These are phyloP conservation scores for Lutjanus argentimaculatus DNA, from an alignment of 2,797 vertebrate genomes.

Conservation along the genomic window DNA sequence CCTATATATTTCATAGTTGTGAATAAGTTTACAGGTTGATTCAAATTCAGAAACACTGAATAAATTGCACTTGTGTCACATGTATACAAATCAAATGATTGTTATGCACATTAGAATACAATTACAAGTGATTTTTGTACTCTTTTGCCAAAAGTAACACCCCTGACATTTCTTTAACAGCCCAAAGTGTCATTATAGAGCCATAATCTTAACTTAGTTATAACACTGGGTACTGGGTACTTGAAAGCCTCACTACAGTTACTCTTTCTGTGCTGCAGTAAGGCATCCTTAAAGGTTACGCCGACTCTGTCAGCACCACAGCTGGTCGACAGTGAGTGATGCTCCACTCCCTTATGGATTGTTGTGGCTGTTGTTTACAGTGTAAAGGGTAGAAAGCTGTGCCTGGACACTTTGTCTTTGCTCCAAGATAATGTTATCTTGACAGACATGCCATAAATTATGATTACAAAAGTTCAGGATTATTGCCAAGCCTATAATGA, in stretches of 20 bases:
- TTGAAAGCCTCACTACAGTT: background rate
- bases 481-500: conserved; percentile 16
- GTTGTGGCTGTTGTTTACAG: conserved; percentile 38
- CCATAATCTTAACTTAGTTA: background rate
- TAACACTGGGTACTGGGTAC: background rate
- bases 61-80: background rate
- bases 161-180: background rate
- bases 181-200: background rate
- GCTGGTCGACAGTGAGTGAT: conserved; percentile 37
- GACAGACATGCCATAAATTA: conserved; percentile 11
- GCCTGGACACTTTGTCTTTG: conserved; percentile 14
- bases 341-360: conserved; percentile 25
- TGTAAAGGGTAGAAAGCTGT: conserved; percentile 16
- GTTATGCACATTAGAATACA: background rate
- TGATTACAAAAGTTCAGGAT: conserved; percentile 14
- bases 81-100: background rate
- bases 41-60: background rate
- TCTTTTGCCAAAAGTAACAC: conserved; percentile 6
- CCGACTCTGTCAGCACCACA: conserved; percentile 20
- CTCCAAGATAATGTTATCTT: conserved; percentile 18
- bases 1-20: too few species aligned
- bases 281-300: conserved; percentile 31
- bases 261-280: conserved; percentile 6
- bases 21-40: background rate
- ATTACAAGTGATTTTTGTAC: background rate